Base-by-base conservation (phyloP, 2,797 vertebrate species). In the Muscicapa striata region DNA sequence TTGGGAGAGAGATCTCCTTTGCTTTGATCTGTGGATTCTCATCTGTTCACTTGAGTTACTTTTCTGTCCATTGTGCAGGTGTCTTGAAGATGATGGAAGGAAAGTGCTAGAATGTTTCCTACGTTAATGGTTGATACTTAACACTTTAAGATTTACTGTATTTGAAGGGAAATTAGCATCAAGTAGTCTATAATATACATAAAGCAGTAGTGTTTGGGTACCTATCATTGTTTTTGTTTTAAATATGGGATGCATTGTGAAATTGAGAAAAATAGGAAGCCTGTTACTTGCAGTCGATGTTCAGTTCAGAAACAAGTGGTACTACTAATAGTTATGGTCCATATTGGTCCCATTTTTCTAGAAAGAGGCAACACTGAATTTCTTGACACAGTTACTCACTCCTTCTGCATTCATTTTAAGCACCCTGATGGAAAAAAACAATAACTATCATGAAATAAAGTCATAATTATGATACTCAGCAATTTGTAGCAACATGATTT, bases 1-100 rank as follows among this genome's bases (percentile, higher is more conserved):
- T 70, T 83, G 13, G 38, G 52, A 76, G 66, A 29, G 11, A 82
- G 21, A 49, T 64, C 48, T 82, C n/a, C 20, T 80, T 92, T 93
- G 23, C 64, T 96, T 96, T 94, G 79, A 78, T 93, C 55, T 93
- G 57, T 86, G 40, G 21, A 92, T 66, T 89, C 76, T 96, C 43
- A 26, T 79, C 67, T 93, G 8, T 49, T 87, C 30, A 52, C 5
- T 11, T 72, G 29, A 87, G 32, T 80, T 85, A 24, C 19, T 32
- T 52, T 89, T 81, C 72, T 85, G 12, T 90, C 41, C 59, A 26
- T 43, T 91, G 49, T 15, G 34, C 41, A 10, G 1, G 0, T 84
- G 20, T 45, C 43, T 43, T 38, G 76, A 79, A 32, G 15, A 8
- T 70, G 52, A 78, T 70, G 36, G 46, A 54, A 82, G 34, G 22